Percentiles rank a stretch among this genome's conserved stretches.
Evolutionary conservation across 2,888 invertebrate genomes (phyloP).

Genomic region (Nomada flava): DNA sequence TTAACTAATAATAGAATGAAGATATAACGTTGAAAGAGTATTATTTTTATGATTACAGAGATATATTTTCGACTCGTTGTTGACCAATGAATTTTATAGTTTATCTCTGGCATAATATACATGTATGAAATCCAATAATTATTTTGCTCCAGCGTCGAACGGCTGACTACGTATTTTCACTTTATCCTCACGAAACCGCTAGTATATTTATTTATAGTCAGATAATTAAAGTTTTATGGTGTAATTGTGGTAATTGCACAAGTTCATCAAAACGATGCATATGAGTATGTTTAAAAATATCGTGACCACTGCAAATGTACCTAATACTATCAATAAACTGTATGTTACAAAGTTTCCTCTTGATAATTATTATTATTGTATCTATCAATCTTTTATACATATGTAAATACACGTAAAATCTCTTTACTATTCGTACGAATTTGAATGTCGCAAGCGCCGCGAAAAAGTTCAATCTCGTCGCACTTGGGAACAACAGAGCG

Average conservation of each 20-base stretch:
- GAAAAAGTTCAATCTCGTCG: conserved; percentile 11
- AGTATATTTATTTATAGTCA: conserved; percentile 39
- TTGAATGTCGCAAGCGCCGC: background rate
- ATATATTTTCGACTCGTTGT: conserved; percentile 81
- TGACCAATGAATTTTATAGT: conserved; percentile 79
- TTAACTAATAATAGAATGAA: conserved; percentile 57
- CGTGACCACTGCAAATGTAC: conserved; percentile 67
- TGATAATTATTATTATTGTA: background rate
- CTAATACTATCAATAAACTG: conserved; percentile 77
- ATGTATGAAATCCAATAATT: conserved; percentile 50
- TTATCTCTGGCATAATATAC: conserved; percentile 67
- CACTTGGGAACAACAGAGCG: conserved; percentile 41
- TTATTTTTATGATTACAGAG: conserved; percentile 72
- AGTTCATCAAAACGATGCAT: conserved; percentile 27
- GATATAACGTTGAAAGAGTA: conserved; percentile 53
- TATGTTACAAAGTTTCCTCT: conserved; percentile 71
- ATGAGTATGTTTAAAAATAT: conserved; percentile 30
- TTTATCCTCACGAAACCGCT: conserved; percentile 28
- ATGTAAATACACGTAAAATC: background rate
- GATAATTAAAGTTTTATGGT: conserved; percentile 27
- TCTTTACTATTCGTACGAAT: background rate
- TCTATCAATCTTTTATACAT: background rate
- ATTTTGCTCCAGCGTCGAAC: conserved; percentile 61
- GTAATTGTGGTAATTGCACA: conserved; percentile 41
- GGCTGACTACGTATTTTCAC: conserved; percentile 49